Conservation (phyloP, 2,113 vertebrate genomes). For the Onychostoma macrolepis region DNA sequence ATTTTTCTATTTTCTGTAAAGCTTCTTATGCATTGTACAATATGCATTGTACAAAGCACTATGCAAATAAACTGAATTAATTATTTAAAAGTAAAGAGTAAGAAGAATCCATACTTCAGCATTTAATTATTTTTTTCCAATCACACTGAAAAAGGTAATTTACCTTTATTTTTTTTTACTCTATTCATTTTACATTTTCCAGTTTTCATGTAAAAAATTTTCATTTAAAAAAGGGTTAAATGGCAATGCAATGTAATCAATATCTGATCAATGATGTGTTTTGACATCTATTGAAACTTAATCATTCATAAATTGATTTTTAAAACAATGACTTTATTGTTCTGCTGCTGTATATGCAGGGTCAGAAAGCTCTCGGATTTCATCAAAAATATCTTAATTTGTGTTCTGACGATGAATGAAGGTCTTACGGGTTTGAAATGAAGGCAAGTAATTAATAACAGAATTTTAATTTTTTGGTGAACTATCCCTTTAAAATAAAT, state of each 20-base stretch:
- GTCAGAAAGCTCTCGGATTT: too few species aligned
- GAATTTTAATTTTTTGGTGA: too few species aligned
- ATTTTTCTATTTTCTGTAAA: background rate
- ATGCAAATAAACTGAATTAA: background rate
- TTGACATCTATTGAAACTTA: background rate
- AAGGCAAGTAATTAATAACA: too few species aligned
- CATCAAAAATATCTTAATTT: too few species aligned
- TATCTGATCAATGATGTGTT: background rate
- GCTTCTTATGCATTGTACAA: background rate
- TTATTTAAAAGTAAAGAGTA: constrained; percentile 7
- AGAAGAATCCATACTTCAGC: background rate
- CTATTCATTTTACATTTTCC: background rate
- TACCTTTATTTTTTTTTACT: background rate
- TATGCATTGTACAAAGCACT: background rate
- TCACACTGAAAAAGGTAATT: background rate
- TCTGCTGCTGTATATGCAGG: too few species aligned
- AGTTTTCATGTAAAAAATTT: too few species aligned
- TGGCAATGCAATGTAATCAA: background rate
- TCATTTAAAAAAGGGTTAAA: background rate
- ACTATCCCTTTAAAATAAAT: background rate
- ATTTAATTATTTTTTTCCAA: background rate
- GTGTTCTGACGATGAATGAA: too few species aligned
- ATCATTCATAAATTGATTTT: background rate
- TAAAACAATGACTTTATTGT: too few species aligned
- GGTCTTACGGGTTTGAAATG: too few species aligned